These are phyloP conservation scores for Gallinago nigripennis DNA, from an alignment of 2,797 vertebrate genomes.

Conservation along the genomic window DNA sequence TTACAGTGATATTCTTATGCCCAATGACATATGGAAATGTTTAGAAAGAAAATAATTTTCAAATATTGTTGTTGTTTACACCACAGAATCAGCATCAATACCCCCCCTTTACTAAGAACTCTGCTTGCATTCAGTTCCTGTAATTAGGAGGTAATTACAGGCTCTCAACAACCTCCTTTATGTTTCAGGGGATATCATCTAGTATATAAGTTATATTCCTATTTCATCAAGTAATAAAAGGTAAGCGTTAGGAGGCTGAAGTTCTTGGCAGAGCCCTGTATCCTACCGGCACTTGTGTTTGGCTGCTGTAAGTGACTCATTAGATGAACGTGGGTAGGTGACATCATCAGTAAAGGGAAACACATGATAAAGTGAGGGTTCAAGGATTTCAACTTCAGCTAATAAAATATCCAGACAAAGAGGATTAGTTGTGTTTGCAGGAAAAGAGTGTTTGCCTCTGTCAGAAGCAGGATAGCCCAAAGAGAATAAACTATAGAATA, in stretches of 20 bases:
- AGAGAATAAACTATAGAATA: slow-evolving; percentile 1
- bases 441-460: slow-evolving; percentile 18
- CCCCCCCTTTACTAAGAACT: background rate
- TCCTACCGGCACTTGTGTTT: background rate
- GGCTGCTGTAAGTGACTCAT: slow-evolving; percentile 17
- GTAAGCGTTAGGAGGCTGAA: background rate
- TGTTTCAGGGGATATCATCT: background rate
- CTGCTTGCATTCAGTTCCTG: background rate
- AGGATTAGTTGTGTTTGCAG: slow-evolving; percentile 38
- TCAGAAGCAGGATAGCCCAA: slow-evolving; percentile 6
- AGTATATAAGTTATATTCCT: slow-evolving; percentile 5
- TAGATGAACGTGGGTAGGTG: slow-evolving; percentile 31
- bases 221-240: slow-evolving; percentile 37
- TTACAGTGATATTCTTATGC: background rate
- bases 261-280: slow-evolving; percentile 1
- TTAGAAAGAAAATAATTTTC: slow-evolving; percentile 5
- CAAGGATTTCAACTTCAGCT: slow-evolving; percentile 30
- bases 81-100: background rate
- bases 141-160: background rate
- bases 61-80: background rate
- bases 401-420: slow-evolving; percentile 64
- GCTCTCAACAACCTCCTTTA: background rate
- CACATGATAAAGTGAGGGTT: slow-evolving; percentile 17
- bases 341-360: slow-evolving; percentile 53
- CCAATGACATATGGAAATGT: background rate